Evolutionary conservation across 92 coral and sea anemone species (phyloP).

Genomic region (Epizoanthus illoricatus): DNA sequence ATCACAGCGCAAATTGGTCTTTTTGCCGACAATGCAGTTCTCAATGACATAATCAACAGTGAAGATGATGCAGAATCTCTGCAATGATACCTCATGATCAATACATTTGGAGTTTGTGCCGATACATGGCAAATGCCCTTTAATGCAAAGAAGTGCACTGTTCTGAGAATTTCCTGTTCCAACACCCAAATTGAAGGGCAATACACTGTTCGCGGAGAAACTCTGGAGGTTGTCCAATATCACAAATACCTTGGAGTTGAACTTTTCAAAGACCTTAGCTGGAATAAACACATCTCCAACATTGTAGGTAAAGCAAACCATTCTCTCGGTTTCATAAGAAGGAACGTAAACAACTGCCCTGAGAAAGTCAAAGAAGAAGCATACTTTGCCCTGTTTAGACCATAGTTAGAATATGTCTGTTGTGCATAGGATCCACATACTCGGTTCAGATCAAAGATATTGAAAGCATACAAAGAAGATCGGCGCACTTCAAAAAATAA

Average conservation of each 20-base stretch:
- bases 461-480: not conserved
- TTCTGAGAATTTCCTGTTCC: not conserved
- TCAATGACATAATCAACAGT: not conserved
- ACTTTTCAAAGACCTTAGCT: not conserved
- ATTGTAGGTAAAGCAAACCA: not conserved
- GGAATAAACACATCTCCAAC: slow-evolving; percentile 10
- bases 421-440: slow-evolving; percentile 11
- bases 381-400: not conserved
- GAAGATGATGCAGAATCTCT: not conserved
- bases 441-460: not conserved
- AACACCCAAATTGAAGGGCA: not conserved
- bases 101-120: slow-evolving; percentile 9
- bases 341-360: not conserved
- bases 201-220: not conserved
- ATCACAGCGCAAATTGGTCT: not conserved
- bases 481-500: not conserved
- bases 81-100: slow-evolving; percentile 13
- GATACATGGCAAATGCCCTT: slow-evolving; percentile 9
- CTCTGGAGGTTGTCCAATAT: not conserved
- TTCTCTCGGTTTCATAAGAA: slow-evolving; percentile 7
- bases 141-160: not conserved
- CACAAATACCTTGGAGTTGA: slow-evolving; percentile 5
- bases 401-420: not conserved
- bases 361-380: not conserved
- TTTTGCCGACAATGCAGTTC: not conserved